Percentiles rank a stretch among this genome's conserved stretches.
Conservation (phyloP, 2,888 invertebrate species). For the Macrophya annulata region DNA sequence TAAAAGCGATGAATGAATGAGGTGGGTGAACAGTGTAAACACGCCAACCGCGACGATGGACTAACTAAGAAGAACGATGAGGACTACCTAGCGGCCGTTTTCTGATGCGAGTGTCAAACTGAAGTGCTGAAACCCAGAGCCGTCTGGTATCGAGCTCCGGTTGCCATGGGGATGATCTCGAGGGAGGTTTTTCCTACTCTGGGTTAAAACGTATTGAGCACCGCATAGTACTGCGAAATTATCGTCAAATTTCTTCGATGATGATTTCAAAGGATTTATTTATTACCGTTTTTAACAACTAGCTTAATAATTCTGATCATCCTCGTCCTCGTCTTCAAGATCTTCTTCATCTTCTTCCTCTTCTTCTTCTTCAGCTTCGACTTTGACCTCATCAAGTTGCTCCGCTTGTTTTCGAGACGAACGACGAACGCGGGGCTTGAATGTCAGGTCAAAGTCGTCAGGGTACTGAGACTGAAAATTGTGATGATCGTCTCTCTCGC, state of each 20-base stretch:
- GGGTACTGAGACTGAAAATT: constrained; percentile 74
- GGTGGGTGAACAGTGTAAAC: background rate
- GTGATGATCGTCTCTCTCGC: constrained; percentile 70
- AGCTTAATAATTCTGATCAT: background rate
- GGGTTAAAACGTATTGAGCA: background rate
- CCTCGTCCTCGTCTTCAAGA: constrained; percentile 34
- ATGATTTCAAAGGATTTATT: background rate
- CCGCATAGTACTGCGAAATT: background rate
- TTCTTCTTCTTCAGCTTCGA: constrained; percentile 14
- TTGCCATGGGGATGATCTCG: constrained; percentile 72
- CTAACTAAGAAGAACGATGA: background rate
- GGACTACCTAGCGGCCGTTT: background rate
- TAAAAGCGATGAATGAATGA: background rate
- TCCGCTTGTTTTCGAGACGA: background rate
- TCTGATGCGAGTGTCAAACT: background rate
- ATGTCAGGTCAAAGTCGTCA: constrained; percentile 69
- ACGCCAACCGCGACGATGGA: background rate
- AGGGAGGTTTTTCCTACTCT: constrained; percentile 14
- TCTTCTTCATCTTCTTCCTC: constrained; percentile 47
- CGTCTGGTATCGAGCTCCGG: constrained; percentile 67
- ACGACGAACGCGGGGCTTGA: constrained; percentile 58
- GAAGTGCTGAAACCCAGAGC: constrained; percentile 1
- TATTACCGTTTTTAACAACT: background rate
- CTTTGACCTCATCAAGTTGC: background rate
- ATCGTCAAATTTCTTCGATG: background rate